Conservation (phyloP, 2,113 vertebrate genomes). For the Tenrec ecaudatus region DNA sequence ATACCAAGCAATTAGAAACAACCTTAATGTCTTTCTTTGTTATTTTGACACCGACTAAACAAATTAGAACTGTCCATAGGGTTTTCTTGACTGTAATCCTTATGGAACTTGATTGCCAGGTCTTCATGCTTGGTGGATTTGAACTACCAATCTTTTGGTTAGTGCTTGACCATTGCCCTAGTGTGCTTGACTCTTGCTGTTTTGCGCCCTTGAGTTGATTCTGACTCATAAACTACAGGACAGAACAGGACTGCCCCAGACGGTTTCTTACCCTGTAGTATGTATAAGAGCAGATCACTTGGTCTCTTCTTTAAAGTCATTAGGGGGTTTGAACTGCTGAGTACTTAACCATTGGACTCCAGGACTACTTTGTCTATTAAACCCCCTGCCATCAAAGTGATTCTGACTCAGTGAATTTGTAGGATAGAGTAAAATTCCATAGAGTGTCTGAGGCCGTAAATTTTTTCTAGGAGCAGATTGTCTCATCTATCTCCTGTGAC, state of each 20-base stretch:
- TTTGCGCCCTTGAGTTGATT: neutral
- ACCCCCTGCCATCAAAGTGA: too few relatives aligned
- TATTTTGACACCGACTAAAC: neutral
- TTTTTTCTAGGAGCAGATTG: too few relatives aligned
- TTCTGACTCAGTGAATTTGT: too few relatives aligned
- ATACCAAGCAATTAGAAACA: constrained; percentile 39
- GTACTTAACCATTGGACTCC: neutral
- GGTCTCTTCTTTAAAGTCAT: neutral
- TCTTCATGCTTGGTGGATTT: neutral
- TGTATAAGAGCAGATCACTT: neutral
- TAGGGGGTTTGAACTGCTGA: neutral
- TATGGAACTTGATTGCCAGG: too few relatives aligned
- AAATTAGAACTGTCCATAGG: neutral
- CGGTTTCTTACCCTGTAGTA: neutral
- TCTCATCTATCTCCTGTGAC: too few relatives aligned
- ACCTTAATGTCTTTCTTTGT: neutral
- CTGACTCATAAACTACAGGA: neutral
- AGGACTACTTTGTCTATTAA: too few relatives aligned
- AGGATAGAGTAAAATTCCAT: too few relatives aligned
- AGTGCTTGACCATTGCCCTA: too few relatives aligned
- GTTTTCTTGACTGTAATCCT: neutral
- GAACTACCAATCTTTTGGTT: too few relatives aligned
- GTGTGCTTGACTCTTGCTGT: too few relatives aligned
- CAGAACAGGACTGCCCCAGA: neutral
- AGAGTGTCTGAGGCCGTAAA: too few relatives aligned